Percentiles rank a stretch among this genome's conserved stretches.
Evolutionary conservation across 2,113 vertebrate species (phyloP).

Genomic region (Spea bombifrons): DNA sequence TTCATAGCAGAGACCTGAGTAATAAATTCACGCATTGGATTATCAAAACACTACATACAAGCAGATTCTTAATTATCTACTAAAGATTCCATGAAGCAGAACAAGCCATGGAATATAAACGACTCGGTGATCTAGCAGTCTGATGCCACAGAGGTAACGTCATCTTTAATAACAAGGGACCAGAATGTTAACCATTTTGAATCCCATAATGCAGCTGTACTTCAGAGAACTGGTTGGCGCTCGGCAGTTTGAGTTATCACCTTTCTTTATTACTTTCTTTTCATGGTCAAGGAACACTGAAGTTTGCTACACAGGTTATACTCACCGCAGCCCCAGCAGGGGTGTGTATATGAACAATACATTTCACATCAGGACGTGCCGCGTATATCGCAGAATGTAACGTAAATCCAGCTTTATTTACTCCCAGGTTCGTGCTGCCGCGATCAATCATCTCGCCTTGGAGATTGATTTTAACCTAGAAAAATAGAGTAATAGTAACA

Average conservation of each 20-base stretch:
- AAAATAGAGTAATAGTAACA: background rate
- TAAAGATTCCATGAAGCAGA: no score
- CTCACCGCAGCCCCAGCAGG: conserved; percentile 90
- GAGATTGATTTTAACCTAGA: conserved; percentile 89
- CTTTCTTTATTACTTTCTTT: no score
- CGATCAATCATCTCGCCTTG: conserved; percentile 89
- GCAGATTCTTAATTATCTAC: no score
- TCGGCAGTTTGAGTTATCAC: no score
- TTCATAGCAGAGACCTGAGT: conserved; percentile 95
- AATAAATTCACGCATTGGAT: background rate
- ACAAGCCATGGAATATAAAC: no score
- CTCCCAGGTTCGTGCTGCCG: conserved; percentile 92
- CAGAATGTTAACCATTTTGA: no score
- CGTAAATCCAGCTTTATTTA: conserved; percentile 90
- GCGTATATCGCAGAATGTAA: conserved; percentile 90
- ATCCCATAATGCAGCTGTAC: no score
- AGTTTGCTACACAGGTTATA: background rate
- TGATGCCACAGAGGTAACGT: no score
- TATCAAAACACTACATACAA: background rate
- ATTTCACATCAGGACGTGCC: conserved; percentile 82
- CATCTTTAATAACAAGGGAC: no score
- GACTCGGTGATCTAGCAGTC: no score
- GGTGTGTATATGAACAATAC: conserved; percentile 89
- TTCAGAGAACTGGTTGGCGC: no score
- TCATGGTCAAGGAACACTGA: no score